Conservation (phyloP, 2,113 vertebrate species). For the Catharus fuscescens region DNA sequence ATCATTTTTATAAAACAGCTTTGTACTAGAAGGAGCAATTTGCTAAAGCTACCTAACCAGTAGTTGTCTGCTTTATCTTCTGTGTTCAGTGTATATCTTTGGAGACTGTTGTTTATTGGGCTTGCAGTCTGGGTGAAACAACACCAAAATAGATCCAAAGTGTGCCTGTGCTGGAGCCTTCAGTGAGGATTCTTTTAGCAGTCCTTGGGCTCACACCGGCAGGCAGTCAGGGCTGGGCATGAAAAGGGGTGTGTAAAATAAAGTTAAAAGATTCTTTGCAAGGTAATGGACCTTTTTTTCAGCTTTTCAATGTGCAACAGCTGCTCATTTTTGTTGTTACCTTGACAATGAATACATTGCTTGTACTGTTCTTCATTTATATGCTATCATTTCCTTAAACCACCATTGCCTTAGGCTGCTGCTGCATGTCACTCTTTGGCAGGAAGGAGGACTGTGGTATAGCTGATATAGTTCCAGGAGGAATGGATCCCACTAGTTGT, state of each 20-base stretch:
- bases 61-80: background rate
- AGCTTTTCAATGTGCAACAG: background rate
- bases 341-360: background rate
- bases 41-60: background rate
- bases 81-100: background rate
- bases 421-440: background rate
- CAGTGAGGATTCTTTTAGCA: background rate
- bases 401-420: background rate
- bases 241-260: background rate
- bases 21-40: background rate
- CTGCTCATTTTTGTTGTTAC: background rate
- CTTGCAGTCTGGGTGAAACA: background rate
- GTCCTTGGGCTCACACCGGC: background rate
- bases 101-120: background rate
- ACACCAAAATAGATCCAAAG: too few species aligned
- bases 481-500: background rate
- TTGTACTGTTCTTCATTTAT: background rate
- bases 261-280: background rate
- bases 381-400: background rate
- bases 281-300: background rate
- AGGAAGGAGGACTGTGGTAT: background rate
- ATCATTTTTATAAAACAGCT: background rate
- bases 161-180: background rate
- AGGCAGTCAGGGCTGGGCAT: background rate
- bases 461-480: background rate